Evolutionary conservation across 2,888 invertebrate genomes (phyloP).

Genomic region (Argynnis bischoffii): DNA sequence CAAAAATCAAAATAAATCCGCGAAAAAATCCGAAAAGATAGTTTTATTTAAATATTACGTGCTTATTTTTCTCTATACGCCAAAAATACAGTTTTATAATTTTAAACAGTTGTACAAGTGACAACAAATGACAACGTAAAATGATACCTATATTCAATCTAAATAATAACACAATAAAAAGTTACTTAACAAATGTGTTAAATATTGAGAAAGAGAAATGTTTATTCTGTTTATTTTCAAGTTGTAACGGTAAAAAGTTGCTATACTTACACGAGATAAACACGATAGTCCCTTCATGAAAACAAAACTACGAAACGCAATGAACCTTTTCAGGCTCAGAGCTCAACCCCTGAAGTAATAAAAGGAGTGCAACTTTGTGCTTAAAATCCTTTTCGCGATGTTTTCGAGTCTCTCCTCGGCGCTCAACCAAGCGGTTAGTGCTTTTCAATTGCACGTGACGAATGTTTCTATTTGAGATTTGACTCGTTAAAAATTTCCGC

Average conservation of each 20-base stretch:
- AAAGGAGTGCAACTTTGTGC: slow-evolving; percentile 42
- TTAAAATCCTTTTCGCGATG: slow-evolving; percentile 13
- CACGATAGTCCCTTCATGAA: not conserved
- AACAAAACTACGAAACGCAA: slow-evolving; percentile 15
- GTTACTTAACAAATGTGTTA: too few species aligned
- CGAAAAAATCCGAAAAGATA: too few species aligned
- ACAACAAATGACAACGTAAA: too few species aligned
- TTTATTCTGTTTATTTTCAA: not conserved
- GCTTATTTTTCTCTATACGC: too few species aligned
- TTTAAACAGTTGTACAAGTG: too few species aligned
- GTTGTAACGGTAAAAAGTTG: not conserved
- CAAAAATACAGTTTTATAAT: too few species aligned
- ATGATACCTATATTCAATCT: too few species aligned
- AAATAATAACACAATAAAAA: too few species aligned
- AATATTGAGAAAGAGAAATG: too few species aligned
- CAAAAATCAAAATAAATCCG: too few species aligned
- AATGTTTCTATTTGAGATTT: slow-evolving; percentile 7
- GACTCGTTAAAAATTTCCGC: not conserved
- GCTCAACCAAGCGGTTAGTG: slow-evolving; percentile 11
- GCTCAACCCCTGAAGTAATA: slow-evolving; percentile 34
- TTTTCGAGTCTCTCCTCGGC: not conserved
- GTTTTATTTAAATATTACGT: too few species aligned
- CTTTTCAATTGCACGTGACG: slow-evolving; percentile 22
- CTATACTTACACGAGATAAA: not conserved
- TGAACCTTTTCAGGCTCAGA: slow-evolving; percentile 18